phyloP scores from a whole-genome alignment of 2,113 vertebrate genomes.

The Delphinapterus leucas region DNA sequence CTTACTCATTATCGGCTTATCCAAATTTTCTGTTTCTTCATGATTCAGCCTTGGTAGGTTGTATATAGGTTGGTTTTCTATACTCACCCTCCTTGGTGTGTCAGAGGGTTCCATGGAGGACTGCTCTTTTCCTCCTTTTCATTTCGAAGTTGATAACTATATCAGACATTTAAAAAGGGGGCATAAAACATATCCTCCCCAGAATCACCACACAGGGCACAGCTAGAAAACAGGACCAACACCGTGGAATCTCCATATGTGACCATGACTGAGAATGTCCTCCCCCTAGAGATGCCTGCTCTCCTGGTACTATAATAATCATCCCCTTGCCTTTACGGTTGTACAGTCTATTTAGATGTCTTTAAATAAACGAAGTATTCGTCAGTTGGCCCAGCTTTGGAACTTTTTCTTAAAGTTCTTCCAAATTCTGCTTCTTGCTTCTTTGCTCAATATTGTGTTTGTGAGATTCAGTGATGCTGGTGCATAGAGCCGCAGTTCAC shows the following conservation, averaged over 20 bases:
- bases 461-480: background rate
- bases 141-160: background rate
- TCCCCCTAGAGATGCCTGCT: background rate
- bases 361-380: background rate
- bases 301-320: background rate
- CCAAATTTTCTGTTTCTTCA: background rate
- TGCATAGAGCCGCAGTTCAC: background rate
- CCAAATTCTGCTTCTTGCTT: background rate
- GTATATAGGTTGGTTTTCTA: background rate
- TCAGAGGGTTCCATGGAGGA: background rate
- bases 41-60: background rate
- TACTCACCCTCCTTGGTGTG: background rate
- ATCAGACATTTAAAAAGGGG: background rate
- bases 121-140: background rate
- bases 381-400: background rate
- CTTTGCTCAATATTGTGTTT: background rate
- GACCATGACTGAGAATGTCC: background rate
- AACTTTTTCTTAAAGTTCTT: background rate
- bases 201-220: background rate
- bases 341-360: background rate
- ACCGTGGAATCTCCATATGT: background rate
- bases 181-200: background rate
- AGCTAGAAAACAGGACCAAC: background rate
- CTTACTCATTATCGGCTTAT: background rate
- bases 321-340: background rate